phyloP scores from a whole-genome alignment of 2,113 vertebrate genomes.

The Lophura nycthemera region DNA sequence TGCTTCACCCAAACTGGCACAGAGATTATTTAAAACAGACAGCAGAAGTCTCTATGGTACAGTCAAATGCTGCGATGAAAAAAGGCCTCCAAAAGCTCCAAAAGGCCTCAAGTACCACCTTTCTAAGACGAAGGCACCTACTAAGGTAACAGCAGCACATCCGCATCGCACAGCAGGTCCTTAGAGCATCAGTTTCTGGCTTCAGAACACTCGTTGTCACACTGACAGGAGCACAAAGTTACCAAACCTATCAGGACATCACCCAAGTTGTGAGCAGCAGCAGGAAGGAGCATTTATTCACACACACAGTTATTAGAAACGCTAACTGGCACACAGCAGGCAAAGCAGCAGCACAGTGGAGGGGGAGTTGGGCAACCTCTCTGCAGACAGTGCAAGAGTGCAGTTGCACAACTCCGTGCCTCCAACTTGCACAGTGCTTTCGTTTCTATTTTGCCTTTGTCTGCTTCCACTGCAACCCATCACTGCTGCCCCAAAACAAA shows the following conservation, averaged over 20 bases:
- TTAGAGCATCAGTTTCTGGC: background rate
- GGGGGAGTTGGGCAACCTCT: background rate
- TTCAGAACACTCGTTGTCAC: background rate
- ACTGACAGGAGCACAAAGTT: accelerated
- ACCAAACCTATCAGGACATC: background rate
- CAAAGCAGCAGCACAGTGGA: background rate
- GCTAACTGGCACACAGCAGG: background rate
- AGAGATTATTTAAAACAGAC: background rate
- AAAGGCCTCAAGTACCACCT: background rate
- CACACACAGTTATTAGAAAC: background rate
- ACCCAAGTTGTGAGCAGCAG: background rate
- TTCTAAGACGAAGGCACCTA: accelerated
- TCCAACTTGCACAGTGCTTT: background rate
- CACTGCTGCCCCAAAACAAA: background rate
- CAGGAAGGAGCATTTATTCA: background rate
- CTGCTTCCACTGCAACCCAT: background rate
- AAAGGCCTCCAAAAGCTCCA: background rate
- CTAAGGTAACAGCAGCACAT: background rate
- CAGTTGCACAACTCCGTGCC: accelerated
- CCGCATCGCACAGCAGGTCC: background rate
- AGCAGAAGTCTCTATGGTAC: accelerated
- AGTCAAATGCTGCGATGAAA: background rate
- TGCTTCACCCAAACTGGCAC: background rate
- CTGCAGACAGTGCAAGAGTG: accelerated
- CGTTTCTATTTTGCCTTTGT: background rate